Evolutionary conservation across 2,797 vertebrate genomes (phyloP).

Genomic region (Peromyscus eremicus): DNA sequence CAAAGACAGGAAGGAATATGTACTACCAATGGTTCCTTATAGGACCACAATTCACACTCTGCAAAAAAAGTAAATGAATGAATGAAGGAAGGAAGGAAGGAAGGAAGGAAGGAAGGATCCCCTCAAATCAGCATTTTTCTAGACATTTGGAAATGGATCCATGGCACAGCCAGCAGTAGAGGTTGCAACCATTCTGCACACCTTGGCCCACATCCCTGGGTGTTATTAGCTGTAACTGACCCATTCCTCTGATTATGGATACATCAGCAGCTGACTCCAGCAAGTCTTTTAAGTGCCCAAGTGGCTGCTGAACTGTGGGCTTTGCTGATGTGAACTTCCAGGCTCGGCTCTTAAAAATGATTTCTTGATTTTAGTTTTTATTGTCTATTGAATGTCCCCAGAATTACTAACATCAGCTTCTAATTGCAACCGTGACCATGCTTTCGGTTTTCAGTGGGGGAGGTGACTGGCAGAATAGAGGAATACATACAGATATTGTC

Average conservation of each 20-base stretch:
- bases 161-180: neutral
- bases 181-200: neutral
- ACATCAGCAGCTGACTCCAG: fast-evolving
- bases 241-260: fast-evolving
- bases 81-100: neutral
- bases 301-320: too few species aligned
- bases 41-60: neutral
- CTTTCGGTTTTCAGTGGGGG: neutral
- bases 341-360: neutral
- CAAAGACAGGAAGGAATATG: neutral
- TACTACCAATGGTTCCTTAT: fast-evolving
- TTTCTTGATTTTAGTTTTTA: neutral
- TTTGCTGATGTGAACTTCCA: neutral
- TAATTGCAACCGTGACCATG: neutral
- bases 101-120: too few species aligned
- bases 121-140: neutral
- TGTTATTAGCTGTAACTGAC: fast-evolving
- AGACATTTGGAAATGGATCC: fast-evolving
- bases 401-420: neutral
- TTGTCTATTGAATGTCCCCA: neutral
- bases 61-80: neutral
- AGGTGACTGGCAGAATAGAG: neutral
- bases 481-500: neutral
- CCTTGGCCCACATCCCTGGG: fast-evolving
- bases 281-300: neutral